phyloP scores from a whole-genome alignment of 2,888 invertebrate species.

The Trissolcus brochymenae region DNA sequence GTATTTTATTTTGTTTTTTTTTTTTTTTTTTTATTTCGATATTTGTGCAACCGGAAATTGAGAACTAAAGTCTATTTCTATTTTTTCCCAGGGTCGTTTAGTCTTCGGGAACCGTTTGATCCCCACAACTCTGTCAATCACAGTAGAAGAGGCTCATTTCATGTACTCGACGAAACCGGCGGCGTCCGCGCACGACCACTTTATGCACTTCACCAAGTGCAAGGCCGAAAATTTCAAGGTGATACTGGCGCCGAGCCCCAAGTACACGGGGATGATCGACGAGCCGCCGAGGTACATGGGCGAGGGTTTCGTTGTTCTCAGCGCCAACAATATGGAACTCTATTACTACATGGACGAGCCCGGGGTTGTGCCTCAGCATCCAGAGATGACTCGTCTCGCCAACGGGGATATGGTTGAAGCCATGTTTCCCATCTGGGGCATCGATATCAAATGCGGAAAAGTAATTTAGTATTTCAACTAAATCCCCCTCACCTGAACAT shows the following conservation, averaged over 20 bases:
- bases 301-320: conserved; percentile 97
- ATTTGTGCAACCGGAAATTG: too few relatives aligned
- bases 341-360: conserved; percentile 99
- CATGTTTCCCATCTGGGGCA: conserved; percentile 95
- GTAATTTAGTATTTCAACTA: conserved; percentile 8
- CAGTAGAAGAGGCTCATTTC: conserved; percentile 95
- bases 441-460: conserved; percentile 91
- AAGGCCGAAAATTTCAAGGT: conserved; percentile 97
- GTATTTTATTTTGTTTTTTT: too few relatives aligned
- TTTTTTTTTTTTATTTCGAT: too few relatives aligned
- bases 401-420: conserved; percentile 96
- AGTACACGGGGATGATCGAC: conserved; percentile 94
- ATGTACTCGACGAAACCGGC: conserved; percentile 97
- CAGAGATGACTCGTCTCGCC: conserved; percentile 90
- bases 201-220: conserved; percentile 97
- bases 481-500: too few relatives aligned
- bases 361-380: conserved; percentile 93
- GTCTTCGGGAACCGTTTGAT: conserved; percentile 97
- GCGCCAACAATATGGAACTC: conserved; percentile 94
- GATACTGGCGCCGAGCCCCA: conserved; percentile 96
- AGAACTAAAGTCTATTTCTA: too few relatives aligned
- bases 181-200: conserved; percentile 92
- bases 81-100: conserved; percentile 83
- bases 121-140: conserved; percentile 94
- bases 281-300: conserved; percentile 99